Evolutionary conservation across 2,797 vertebrate genomes (phyloP), one percentile per base, ranked within the genome.

Genomic region (Muraenolepis orangiensis): DNA sequence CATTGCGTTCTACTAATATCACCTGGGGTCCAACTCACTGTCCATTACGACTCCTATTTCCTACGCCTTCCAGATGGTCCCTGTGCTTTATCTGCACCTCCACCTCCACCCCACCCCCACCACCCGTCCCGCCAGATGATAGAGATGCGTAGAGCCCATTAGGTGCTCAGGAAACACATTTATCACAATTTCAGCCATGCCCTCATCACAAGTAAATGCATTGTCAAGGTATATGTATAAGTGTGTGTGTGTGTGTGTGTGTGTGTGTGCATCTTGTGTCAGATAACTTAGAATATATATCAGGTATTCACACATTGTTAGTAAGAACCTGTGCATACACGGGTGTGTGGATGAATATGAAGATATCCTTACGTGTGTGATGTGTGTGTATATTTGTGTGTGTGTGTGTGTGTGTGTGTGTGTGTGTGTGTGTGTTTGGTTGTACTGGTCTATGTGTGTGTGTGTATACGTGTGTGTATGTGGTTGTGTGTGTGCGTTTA

Each of bases 91-190:
- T 76, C 23, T 68, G 57, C 26, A 29, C 69, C 8, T 4, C 32
- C 78, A 72, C 13, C 23, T 68, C 38, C 26, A 26, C 69, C 72
- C 70, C 3, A n/a, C 28, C 38, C 29, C 10, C 14, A 78, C n/a
- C 34, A 81, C 70, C 3, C n/a, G n/a, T 31, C 29, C 10, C 14
- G 78, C n/a, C 34, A 81, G 61, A 76, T 78, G 79, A 79, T 76
- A 84, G 61, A 84, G 64, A 77, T 30, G 72, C 69, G 75, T 51
- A 80, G 68, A 20, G 4, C 14, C 84, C 77, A 77, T 88, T 87
- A 87, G 28, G 30, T 74, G 71, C 75, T 64, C 28, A 80, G 74
- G 51, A 6, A 77, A 78, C 18, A 80, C 71, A 85, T 84, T 78
- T 69, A 85, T 83, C 74, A 73, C 69, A 66, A 72, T 80, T 23